Evolutionary conservation across 30 jellyfish, hydroid and myxozoan genomes (phyloP).

Genomic region (Morbakka virulenta): DNA sequence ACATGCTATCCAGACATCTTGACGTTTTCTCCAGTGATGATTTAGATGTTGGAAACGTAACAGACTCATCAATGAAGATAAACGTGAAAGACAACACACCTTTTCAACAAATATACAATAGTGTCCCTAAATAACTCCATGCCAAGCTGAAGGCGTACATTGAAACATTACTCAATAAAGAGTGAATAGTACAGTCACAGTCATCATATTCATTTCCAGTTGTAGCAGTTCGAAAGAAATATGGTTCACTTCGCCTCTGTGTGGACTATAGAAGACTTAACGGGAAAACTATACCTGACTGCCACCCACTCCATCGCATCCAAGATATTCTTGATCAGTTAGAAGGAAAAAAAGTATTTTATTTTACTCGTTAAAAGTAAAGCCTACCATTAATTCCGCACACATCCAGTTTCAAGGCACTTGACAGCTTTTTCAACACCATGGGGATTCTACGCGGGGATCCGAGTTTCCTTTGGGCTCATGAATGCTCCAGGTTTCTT

Average conservation of each 20-base stretch:
- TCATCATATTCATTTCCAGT: slow-evolving; percentile 40
- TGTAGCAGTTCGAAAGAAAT: slow-evolving; percentile 41
- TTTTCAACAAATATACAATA: slow-evolving; percentile 20
- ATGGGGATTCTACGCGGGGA: slow-evolving; percentile 35
- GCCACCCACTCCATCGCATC: slow-evolving; percentile 31
- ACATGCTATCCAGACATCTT: slow-evolving; percentile 1
- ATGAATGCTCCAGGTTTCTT: slow-evolving; percentile 30
- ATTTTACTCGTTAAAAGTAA: neutral
- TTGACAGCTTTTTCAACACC: slow-evolving; percentile 41
- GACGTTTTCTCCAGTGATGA: slow-evolving; percentile 32
- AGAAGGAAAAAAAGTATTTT: slow-evolving; percentile 28
- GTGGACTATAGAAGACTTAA: slow-evolving; percentile 25
- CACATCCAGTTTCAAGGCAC: slow-evolving; percentile 15
- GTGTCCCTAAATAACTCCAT: slow-evolving; percentile 30
- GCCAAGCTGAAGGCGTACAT: slow-evolving; percentile 42
- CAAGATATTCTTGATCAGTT: slow-evolving; percentile 18
- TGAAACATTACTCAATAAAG: slow-evolving; percentile 24
- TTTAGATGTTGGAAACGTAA: slow-evolving; percentile 25
- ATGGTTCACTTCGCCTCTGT: slow-evolving; percentile 24
- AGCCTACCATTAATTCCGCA: slow-evolving; percentile 34
- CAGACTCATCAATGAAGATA: slow-evolving; percentile 22
- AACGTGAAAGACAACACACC: slow-evolving; percentile 33
- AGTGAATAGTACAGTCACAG: slow-evolving; percentile 20
- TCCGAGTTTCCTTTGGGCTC: slow-evolving; percentile 25
- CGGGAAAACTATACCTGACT: slow-evolving; percentile 39